A percentile compares a stretch with the other conserved stretches of the same genome.
These are phyloP conservation scores for Condylura cristata DNA, from an alignment of 2,113 vertebrate genomes.

Conservation along the genomic window DNA sequence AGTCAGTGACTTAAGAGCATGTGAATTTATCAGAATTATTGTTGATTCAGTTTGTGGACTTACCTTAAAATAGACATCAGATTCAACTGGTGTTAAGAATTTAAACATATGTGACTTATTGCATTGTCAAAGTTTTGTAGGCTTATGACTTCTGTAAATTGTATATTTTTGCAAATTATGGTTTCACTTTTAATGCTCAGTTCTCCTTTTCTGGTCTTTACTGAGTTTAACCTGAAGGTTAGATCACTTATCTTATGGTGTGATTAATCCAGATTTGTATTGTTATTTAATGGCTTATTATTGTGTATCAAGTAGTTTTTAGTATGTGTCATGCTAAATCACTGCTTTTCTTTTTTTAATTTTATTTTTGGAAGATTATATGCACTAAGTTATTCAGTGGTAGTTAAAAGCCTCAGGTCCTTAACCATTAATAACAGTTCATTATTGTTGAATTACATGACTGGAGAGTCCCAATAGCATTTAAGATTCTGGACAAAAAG, in stretches of 20 bases:
- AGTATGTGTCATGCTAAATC: too few species aligned
- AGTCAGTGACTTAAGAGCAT: neutral
- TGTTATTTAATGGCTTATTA: neutral
- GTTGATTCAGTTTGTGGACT: neutral
- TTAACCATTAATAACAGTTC: neutral
- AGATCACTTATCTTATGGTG: neutral
- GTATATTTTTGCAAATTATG: neutral
- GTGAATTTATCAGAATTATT: neutral
- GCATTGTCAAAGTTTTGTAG: constrained; percentile 20
- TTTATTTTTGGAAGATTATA: too few species aligned
- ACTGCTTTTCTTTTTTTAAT: too few species aligned
- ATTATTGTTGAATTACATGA: neutral
- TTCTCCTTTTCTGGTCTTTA: neutral
- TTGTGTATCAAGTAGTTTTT: neutral
- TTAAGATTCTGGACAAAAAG: neutral
- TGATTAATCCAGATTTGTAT: neutral
- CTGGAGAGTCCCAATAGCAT: neutral
- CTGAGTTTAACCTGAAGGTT: neutral
- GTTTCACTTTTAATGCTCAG: neutral
- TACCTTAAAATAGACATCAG: neutral
- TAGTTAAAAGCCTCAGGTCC: neutral
- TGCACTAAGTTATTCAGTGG: neutral
- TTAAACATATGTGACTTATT: neutral
- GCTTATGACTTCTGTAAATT: neutral
- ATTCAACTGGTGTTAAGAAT: neutral